These are phyloP conservation scores for Mycteria americana DNA, from an alignment of 2,797 vertebrate species.

Conservation along the genomic window DNA sequence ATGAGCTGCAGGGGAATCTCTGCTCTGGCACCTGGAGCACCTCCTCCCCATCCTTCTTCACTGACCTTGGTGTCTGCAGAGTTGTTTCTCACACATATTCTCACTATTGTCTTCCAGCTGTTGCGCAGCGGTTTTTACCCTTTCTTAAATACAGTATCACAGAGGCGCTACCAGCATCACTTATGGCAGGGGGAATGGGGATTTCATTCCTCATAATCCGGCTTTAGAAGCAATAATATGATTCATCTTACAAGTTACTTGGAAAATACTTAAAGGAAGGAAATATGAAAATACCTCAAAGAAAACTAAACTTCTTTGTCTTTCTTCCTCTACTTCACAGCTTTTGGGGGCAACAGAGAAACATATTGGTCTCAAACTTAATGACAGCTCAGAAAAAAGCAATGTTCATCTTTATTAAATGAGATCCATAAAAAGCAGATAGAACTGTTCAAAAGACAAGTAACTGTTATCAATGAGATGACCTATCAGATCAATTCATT, in stretches of 20 bases:
- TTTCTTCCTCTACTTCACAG: not conserved
- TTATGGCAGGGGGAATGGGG: not conserved
- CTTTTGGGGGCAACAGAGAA: not conserved
- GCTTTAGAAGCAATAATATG: not conserved
- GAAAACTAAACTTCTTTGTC: not conserved
- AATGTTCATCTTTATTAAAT: not conserved
- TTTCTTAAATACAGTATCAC: not conserved
- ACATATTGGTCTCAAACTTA: not conserved
- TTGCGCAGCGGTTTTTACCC: not conserved
- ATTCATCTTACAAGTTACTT: not conserved
- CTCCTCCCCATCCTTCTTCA: not conserved
- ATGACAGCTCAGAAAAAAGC: not conserved
- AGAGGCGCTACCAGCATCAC: fast-evolving
- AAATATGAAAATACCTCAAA: not conserved
- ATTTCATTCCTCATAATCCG: not conserved
- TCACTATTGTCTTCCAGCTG: not conserved
- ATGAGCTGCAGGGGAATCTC: not conserved
- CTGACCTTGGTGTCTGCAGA: not conserved
- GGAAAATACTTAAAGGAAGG: not conserved
- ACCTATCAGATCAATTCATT: not conserved
- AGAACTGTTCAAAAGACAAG: not conserved
- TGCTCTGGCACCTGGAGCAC: fast-evolving
- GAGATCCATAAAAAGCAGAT: not conserved
- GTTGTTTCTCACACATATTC: not conserved
- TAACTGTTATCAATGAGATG: not conserved